Base-by-base conservation (phyloP, 64 coral and sea anemone genomes). In the Astreopora myriophthalma region DNA sequence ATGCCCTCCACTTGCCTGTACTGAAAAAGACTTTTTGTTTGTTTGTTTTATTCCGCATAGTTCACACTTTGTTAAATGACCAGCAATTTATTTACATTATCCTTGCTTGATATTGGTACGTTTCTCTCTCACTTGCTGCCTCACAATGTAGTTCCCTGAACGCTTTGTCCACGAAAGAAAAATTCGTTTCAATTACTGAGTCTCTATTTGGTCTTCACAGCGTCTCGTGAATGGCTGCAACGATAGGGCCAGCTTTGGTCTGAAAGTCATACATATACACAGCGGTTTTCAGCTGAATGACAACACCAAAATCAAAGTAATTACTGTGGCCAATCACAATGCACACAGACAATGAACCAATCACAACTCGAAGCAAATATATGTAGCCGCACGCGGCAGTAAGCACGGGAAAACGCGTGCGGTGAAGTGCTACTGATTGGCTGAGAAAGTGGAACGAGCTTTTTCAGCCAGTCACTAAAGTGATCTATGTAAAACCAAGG, bases 181-280 rank as follows among this genome's bases (percentile, higher is more conserved):
- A n/a, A 26, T 67, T 29, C 26, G 2, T 0, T 67, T 25, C 22
- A 10, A 67, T 67, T 30, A 20, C 13, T 75, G 25, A 5, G 23
- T 25, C 26, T 25, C 7, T 0, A 31, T 30, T 61, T 80, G 0
- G 6, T 80, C 27, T 37, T 97, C 73, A 97, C 51, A 97, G 65
- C 37, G 95, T 97, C 86, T 97, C 95, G 12, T 97, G 95, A 48
- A 97, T 97, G 22, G 95, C 95, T 13, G 95, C 95, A 31, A 97
- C 95, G 34, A 97, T 97, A 6, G 95, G 95, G 8, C 55, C 91
- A 13, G 95, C 95, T 80, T 91, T 97, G 12, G 95, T 94, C 95
- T 97, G 80, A 48, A 95, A 88, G 40, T 1, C 39, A 46, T 20
- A 60, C 71, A 81, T 20, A 88, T 23, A 7, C 20, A 64, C 20